Conservation (phyloP, 2,113 vertebrate genomes). For the Haemorhous mexicanus region DNA sequence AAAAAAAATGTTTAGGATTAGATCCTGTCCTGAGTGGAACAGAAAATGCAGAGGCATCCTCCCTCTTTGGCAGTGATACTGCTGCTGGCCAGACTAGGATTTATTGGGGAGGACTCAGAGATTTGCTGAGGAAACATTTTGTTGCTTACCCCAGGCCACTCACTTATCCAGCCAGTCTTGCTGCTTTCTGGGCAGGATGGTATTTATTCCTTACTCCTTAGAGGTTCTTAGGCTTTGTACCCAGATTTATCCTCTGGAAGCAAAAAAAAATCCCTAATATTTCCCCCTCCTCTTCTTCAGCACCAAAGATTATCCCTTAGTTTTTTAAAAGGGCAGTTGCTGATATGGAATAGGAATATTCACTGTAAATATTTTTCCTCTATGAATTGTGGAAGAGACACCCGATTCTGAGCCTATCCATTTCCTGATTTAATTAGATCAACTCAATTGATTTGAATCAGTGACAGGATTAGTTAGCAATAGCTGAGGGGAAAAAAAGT, state of each 20-base stretch:
- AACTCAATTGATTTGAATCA: not conserved
- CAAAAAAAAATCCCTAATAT: not conserved
- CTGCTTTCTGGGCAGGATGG: not conserved
- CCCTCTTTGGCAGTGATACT: not conserved
- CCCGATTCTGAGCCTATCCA: not conserved
- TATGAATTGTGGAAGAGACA: not conserved
- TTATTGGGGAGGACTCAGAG: not conserved
- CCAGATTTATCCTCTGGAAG: not conserved
- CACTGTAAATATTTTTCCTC: not conserved
- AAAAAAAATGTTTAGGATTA: not conserved
- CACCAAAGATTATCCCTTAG: not conserved
- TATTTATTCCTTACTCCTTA: not conserved
- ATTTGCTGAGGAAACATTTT: not conserved
- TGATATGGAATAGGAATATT: not conserved
- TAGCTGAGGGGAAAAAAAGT: not conserved
- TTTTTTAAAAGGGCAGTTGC: not conserved
- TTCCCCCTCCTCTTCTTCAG: not conserved
- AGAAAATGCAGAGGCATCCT: not conserved
- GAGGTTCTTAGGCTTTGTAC: not conserved
- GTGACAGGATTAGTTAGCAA: not conserved
- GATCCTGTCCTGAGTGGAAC: not conserved
- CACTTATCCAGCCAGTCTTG: not conserved
- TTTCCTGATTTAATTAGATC: not conserved
- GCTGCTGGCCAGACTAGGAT: not conserved
- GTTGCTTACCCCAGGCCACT: not conserved